Percentiles rank a stretch among this genome's conserved stretches.
These are phyloP conservation scores for Batillaria attramentaria DNA, from an alignment of 1,140 invertebrate species.

Conservation along the genomic window DNA sequence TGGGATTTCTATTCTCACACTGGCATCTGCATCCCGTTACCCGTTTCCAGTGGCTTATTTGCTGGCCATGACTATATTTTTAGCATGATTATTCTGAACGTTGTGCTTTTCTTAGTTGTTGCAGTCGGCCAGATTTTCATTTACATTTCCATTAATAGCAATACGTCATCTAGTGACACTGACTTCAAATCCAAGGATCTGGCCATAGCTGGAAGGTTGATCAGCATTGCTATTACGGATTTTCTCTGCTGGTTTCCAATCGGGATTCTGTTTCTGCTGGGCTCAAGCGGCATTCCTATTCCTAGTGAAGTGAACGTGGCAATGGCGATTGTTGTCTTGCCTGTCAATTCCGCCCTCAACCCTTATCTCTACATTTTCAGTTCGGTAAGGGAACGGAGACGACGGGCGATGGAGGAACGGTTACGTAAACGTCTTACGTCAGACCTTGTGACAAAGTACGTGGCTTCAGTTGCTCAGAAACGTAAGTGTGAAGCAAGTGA, in stretches of 20 bases:
- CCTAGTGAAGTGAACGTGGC: no score
- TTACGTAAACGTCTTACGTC: no score
- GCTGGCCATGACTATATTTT: background rate
- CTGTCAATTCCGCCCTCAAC: background rate
- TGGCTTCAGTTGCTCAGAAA: no score
- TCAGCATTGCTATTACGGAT: background rate
- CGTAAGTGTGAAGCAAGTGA: no score
- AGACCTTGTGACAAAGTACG: no score
- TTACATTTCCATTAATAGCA: background rate
- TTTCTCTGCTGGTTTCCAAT: constrained; percentile 20
- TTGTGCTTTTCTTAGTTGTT: background rate
- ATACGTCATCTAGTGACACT: background rate
- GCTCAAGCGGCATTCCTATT: background rate
- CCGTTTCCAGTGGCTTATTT: background rate
- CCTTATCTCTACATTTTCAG: constrained; percentile 2
- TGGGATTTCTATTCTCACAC: constrained; percentile 19
- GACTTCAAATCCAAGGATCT: background rate
- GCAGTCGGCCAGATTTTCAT: background rate
- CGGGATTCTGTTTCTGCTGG: background rate
- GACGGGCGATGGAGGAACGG: no score
- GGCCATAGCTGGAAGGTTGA: background rate
- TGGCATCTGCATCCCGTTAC: constrained; percentile 17
- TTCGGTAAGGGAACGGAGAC: no score
- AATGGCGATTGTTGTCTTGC: background rate
- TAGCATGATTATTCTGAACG: constrained; percentile 12